A percentile compares a stretch with the other conserved stretches of the same genome.
Conservation (phyloP, 2,888 invertebrate genomes). For the Hemaris fuciformis region DNA sequence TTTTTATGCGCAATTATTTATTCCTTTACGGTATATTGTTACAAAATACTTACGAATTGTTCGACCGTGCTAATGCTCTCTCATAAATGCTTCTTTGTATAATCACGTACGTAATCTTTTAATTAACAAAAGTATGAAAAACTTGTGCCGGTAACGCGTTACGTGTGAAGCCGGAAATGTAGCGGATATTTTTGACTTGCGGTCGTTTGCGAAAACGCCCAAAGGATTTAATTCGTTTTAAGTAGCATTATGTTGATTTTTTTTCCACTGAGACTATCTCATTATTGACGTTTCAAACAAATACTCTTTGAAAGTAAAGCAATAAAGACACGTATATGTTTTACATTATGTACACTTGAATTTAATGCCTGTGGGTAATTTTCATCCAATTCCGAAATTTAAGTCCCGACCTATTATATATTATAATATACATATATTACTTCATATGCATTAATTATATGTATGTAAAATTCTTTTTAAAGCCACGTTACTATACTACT, state of each 20-base stretch:
- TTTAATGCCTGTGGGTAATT: too few species aligned
- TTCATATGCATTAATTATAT: too few species aligned
- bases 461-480: too few species aligned
- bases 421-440: too few species aligned
- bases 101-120: slow-evolving; percentile 3
- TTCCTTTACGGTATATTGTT: too few species aligned
- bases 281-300: neutral
- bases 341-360: too few species aligned
- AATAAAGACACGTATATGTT: too few species aligned
- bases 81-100: neutral
- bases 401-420: too few species aligned
- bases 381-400: too few species aligned
- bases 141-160: neutral
- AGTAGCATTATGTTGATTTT: neutral
- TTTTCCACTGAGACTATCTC: neutral
- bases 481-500: too few species aligned
- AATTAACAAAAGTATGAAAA: slow-evolving; percentile 9
- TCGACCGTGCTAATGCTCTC: neutral
- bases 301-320: neutral
- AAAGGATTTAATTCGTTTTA: neutral
- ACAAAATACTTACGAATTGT: neutral
- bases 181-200: neutral
- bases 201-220: neutral
- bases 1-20: too few species aligned
- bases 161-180: slow-evolving; percentile 9